Conservation (phyloP, 2,888 invertebrate species). For the Eucera pruinosa region DNA sequence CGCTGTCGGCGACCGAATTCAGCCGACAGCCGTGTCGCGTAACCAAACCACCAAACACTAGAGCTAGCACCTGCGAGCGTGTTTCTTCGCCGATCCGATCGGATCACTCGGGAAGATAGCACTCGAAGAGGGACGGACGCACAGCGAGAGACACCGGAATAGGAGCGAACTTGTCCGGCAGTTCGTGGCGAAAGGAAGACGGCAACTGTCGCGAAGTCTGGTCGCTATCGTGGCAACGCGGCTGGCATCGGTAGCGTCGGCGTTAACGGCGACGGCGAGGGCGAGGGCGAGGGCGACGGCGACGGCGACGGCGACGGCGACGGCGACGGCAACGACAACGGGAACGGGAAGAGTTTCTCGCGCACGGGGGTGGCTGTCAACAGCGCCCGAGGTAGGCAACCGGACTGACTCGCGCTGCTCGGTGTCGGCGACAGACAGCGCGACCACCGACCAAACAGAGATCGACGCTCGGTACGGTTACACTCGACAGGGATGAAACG, state of each 20-base stretch:
- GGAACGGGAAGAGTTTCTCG: constrained; percentile 39
- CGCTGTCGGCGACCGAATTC: constrained; percentile 14
- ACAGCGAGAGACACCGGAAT: background rate
- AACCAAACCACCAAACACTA: constrained; percentile 32
- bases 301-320: too few relatives aligned
- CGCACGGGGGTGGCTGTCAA: constrained; percentile 63
- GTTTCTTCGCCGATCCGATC: background rate
- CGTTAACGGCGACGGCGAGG: too few relatives aligned
- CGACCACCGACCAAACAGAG: constrained; percentile 38
- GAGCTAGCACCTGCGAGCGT: background rate
- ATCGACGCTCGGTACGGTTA: constrained; percentile 4
- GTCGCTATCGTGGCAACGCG: constrained; percentile 23
- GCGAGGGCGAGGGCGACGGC: too few relatives aligned
- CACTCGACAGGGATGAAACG: constrained; percentile 9
- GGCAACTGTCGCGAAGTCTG: constrained; percentile 9
- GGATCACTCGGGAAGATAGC: too few relatives aligned
- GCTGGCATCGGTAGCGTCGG: too few relatives aligned
- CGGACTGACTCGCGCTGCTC: constrained; percentile 73
- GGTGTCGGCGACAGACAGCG: constrained; percentile 69
- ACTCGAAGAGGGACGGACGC: too few relatives aligned
- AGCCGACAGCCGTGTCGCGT: constrained; percentile 51
- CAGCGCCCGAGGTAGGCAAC: constrained; percentile 76
- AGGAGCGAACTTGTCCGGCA: background rate
- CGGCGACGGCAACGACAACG: too few relatives aligned
- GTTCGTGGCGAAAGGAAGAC: constrained; percentile 31